These are phyloP conservation scores for Steatornis caripensis DNA, from an alignment of 2,113 vertebrate species.

Conservation along the genomic window DNA sequence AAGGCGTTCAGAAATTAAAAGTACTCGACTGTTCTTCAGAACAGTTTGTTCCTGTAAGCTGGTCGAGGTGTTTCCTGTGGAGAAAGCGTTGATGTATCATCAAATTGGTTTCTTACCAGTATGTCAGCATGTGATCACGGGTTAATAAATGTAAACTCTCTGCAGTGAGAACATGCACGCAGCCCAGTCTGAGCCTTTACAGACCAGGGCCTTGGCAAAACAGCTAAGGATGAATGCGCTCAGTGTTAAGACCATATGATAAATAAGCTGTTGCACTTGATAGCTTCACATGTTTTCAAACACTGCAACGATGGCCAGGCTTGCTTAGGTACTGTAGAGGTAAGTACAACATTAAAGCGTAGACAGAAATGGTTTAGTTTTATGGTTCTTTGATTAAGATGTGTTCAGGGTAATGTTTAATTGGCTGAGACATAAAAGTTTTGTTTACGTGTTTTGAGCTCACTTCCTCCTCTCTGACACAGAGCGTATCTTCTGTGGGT, in stretches of 20 bases:
- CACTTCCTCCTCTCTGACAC: not conserved
- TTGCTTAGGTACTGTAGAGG: not conserved
- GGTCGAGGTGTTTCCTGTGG: slow-evolving; percentile 2
- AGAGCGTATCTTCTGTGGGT: accelerated
- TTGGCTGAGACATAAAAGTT: not conserved
- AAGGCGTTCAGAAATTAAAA: not conserved
- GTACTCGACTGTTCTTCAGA: not conserved
- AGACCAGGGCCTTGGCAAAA: not conserved
- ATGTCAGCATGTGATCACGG: not conserved
- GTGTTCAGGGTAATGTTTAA: not conserved
- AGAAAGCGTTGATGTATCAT: not conserved
- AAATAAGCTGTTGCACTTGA: not conserved
- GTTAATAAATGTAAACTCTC: not conserved
- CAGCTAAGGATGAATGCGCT: not conserved
- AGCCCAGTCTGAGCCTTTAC: not conserved
- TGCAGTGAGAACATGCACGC: accelerated
- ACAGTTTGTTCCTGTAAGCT: not conserved
- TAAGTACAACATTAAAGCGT: accelerated
- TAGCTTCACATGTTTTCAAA: accelerated
- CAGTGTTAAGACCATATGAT: accelerated
- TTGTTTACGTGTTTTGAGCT: not conserved
- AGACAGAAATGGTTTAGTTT: not conserved
- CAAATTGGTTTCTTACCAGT: accelerated
- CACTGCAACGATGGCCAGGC: not conserved
- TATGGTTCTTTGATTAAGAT: not conserved